Percentiles rank a stretch among this genome's conserved stretches.
These are phyloP conservation scores for Nannoperca obscura DNA, from an alignment of 2,797 vertebrate species.

Conservation along the genomic window DNA sequence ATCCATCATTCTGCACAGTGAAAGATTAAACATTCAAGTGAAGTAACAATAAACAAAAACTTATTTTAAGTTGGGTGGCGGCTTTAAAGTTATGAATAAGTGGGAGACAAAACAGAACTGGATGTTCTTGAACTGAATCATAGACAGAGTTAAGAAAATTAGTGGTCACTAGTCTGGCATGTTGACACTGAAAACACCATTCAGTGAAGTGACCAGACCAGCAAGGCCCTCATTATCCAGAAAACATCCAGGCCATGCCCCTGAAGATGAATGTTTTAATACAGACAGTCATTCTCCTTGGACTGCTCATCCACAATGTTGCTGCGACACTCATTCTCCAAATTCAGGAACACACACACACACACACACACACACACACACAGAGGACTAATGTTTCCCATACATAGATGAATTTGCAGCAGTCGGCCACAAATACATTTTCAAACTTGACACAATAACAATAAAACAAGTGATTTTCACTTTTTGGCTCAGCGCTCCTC, in stretches of 20 bases:
- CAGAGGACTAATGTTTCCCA: constrained; percentile 33
- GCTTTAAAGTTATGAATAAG: not conserved
- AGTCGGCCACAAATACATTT: constrained; percentile 27
- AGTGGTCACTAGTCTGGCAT: constrained; percentile 51
- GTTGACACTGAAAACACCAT: constrained; percentile 47
- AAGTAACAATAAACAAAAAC: not conserved
- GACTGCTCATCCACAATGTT: constrained; percentile 49
- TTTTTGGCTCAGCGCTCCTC: constrained; percentile 17
- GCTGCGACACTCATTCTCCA: constrained; percentile 37
- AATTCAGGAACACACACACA: constrained; percentile 44
- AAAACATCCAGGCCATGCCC: constrained; percentile 37
- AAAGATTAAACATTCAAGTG: not conserved
- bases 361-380: constrained; percentile 12
- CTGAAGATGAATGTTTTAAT: constrained; percentile 51
- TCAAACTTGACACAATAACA: constrained; percentile 35
- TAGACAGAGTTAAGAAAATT: not conserved
- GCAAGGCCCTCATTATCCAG: constrained; percentile 32
- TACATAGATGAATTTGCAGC: constrained; percentile 25
- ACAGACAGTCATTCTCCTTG: constrained; percentile 61
- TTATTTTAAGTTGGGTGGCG: not conserved
- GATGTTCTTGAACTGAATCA: not conserved
- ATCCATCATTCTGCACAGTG: not conserved
- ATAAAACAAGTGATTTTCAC: constrained; percentile 27
- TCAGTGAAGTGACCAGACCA: constrained; percentile 38
- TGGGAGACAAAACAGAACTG: not conserved